A percentile compares a stretch with the other conserved stretches of the same genome.
phyloP scores from a whole-genome alignment of 2,113 vertebrate species.

The Bubo blakistoni region DNA sequence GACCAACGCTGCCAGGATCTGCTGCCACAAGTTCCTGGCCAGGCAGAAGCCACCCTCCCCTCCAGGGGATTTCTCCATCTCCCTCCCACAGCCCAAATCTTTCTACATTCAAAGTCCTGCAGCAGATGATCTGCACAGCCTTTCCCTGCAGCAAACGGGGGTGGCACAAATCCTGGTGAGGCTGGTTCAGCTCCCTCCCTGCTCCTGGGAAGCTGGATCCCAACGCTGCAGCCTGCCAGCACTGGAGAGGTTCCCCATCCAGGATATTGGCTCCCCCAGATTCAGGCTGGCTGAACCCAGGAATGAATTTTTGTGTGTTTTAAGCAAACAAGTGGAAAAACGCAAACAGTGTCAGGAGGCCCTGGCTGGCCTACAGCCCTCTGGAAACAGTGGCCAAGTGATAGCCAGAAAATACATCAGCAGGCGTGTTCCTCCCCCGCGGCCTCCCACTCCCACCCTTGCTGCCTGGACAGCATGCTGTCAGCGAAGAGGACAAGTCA shows the following conservation, averaged over 20 bases:
- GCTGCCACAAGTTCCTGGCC: neutral
- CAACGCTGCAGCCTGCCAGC: neutral
- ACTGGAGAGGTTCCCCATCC: neutral
- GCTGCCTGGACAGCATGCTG: neutral
- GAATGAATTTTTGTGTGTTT: neutral
- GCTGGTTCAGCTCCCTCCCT: neutral
- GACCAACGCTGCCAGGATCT: neutral
- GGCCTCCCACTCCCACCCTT: neutral
- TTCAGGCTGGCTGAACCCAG: neutral
- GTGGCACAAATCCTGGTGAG: neutral
- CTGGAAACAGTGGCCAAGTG: neutral
- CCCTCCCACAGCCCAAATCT: neutral
- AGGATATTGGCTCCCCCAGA: neutral
- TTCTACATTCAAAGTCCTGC: neutral
- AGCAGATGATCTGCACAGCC: neutral
- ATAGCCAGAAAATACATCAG: constrained; percentile 20
- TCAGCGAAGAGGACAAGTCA: neutral
- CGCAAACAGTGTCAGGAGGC: neutral
- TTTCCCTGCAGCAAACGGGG: neutral
- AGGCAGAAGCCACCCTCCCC: neutral
- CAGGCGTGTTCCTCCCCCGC: neutral
- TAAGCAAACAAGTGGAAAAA: neutral
- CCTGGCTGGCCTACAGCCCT: neutral
- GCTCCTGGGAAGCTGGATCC: neutral
- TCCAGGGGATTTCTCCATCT: neutral